Base-by-base conservation (phyloP, 2,113 vertebrate genomes). In the Heterotis niloticus region DNA sequence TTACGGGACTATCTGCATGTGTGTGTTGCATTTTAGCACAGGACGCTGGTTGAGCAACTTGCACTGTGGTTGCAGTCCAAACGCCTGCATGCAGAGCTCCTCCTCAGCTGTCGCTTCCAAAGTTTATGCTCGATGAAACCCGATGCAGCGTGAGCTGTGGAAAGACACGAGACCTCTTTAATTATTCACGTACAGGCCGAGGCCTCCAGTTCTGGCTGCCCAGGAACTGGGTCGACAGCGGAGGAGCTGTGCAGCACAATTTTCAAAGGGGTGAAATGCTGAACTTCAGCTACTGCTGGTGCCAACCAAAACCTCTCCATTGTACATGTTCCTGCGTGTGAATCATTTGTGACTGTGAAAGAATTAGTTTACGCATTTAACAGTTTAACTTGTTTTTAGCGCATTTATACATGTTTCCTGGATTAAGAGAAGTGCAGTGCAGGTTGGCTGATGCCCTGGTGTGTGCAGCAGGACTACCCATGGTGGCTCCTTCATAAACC, bases 101-200 rank as follows among this genome's bases (percentile, higher is more conserved):
- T 24, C 56, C 28, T 34, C 57, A 18, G 56, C 57, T n/a, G 18
- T 78, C 29, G 17, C 28, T 18, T 78, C 26, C 26, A 16, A 56
- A 57, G 34, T 44, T 44, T 44, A 44, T 65, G 1, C 18, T 59
- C 65, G 7, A 26, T 5, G 14, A 0, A 28, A 4, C 24, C 26
- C 54, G 14, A 13, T 11, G n/a, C 29, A 24, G 57, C 9, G 17
- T 59, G 64, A 64, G 74, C 57, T 24, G 24, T 10, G 20, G 57
- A 13, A 62, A 75, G 73, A 69, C 34, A 28, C 65, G 16, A 13
- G 54, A 16, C 4, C 17, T 17, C 1, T 28, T 70, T 78, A 62
- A 69, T 60, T 78, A 78, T 78, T 71, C 56, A 78, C 62, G 17
- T 2, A 18, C 26, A 18, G 24, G 54, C 28, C 62, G 66, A 34